Conservation (phyloP, 2,888 invertebrate genomes). For the Magallana nippona region DNA sequence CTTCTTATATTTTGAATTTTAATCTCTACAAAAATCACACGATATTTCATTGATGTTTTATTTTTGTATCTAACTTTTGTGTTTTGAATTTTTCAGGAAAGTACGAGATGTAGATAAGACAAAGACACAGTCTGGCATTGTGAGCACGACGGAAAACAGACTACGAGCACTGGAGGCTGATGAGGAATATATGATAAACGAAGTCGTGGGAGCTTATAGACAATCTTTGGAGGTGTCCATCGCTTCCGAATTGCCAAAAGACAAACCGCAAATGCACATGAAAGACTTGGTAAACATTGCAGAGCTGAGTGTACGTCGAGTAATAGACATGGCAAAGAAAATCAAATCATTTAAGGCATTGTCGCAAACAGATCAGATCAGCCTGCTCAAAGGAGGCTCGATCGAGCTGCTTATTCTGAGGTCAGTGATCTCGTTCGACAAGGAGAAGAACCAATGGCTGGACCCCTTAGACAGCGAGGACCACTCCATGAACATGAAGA, state of each 20-base stretch:
- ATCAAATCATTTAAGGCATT: conserved; percentile 91
- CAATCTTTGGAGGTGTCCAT: conserved; percentile 77
- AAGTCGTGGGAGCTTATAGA: conserved; percentile 76
- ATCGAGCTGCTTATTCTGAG: conserved; percentile 97
- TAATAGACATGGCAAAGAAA: conserved; percentile 84
- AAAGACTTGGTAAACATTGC: conserved; percentile 80
- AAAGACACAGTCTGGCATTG: conserved; percentile 70
- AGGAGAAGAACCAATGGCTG: conserved; percentile 94
- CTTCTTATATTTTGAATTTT: no score
- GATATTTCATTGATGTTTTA: background rate
- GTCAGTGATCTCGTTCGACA: conserved; percentile 95
- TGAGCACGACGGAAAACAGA: conserved; percentile 61
- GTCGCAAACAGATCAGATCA: conserved; percentile 96
- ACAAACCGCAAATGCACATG: conserved; percentile 69
- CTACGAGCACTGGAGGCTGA: conserved; percentile 70
- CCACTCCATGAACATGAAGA: conserved; percentile 90
- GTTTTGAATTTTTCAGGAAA: conserved; percentile 61
- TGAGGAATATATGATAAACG: conserved; percentile 75
- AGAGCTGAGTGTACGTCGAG: conserved; percentile 85
- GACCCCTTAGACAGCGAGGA: conserved; percentile 80
- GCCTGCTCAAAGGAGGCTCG: conserved; percentile 94
- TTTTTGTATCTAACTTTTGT: background rate
- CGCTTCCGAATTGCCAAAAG: conserved; percentile 72
- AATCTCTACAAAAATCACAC: no score
- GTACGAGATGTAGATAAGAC: conserved; percentile 66